A percentile compares a stretch with the other conserved stretches of the same genome.
These are phyloP conservation scores for Parascotia fuliginaria DNA, from an alignment of 2,888 invertebrate genomes.

Conservation along the genomic window DNA sequence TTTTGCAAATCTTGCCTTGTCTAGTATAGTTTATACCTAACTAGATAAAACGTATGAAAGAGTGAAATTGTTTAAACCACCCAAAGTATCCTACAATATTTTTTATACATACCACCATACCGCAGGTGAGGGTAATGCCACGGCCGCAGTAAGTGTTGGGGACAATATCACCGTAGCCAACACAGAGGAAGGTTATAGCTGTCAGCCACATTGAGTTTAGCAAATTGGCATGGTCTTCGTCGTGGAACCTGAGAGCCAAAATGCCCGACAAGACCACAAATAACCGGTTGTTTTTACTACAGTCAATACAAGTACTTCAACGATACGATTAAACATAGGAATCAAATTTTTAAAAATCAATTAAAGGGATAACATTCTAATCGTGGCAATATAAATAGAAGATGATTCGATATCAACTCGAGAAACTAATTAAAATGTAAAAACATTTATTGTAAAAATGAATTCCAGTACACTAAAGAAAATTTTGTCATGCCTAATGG, in stretches of 20 bases:
- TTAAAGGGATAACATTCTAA: conserved; percentile 14
- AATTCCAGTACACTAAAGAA: conserved; percentile 56
- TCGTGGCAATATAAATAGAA: conserved; percentile 30
- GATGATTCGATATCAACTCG: conserved; percentile 11
- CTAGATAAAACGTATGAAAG: conserved; percentile 46
- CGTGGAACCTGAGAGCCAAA: conserved; percentile 95
- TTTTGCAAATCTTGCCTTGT: conserved; percentile 60
- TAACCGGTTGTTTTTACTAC: conserved; percentile 66
- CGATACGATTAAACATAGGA: conserved; percentile 16
- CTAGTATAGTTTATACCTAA: conserved; percentile 53
- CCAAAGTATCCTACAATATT: conserved; percentile 69
- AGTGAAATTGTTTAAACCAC: conserved; percentile 55
- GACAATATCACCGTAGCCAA: conserved; percentile 99
- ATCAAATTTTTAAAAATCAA: conserved; percentile 22
- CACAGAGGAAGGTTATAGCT: conserved; percentile 99
- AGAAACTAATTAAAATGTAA: conserved; percentile 14
- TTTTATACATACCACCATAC: conserved; percentile 97
- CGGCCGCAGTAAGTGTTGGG: conserved; percentile 99
- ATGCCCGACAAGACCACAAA: conserved; percentile 84
- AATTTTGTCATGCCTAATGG: conserved; percentile 74
- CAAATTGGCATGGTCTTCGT: conserved; percentile 99
- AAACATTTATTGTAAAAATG: conserved; percentile 29
- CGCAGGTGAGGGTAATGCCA: conserved; percentile 99
- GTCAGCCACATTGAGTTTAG: conserved; percentile 99
- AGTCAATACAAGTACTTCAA: conserved; percentile 41